Percentiles rank a stretch among this genome's conserved stretches.
Evolutionary conservation across 2,797 vertebrate species (phyloP).

Genomic region (Chaetodon trifasciatus): DNA sequence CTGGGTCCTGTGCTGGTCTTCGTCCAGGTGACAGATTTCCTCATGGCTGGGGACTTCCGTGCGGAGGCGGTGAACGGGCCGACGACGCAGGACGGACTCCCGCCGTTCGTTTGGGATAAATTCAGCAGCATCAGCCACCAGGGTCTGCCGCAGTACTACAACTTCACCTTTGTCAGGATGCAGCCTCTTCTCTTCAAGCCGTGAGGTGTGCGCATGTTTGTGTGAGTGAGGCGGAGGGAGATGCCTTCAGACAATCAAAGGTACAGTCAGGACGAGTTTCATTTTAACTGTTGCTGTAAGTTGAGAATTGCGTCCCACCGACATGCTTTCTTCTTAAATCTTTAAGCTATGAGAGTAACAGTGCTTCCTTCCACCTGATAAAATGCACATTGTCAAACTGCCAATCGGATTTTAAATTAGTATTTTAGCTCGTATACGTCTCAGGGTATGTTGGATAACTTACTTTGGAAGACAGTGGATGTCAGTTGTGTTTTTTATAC

Average conservation of each 20-base stretch:
- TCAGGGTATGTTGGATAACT: slow-evolving; percentile 31
- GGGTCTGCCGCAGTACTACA: slow-evolving; percentile 90
- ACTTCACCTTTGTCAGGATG: slow-evolving; percentile 91
- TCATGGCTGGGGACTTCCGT: slow-evolving; percentile 85
- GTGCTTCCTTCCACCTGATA: background rate
- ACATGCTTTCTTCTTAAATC: background rate
- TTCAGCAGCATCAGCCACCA: slow-evolving; percentile 89
- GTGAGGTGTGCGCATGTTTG: slow-evolving; percentile 47
- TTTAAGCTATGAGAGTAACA: background rate
- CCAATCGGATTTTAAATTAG: slow-evolving; percentile 10
- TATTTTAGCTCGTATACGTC: background rate
- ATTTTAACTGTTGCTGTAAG: background rate
- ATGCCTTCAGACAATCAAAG: background rate
- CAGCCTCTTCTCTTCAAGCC: slow-evolving; percentile 84
- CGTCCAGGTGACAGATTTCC: slow-evolving; percentile 90
- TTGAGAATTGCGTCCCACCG: background rate
- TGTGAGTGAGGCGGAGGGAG: background rate
- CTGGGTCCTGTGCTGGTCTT: background rate
- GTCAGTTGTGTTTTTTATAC: background rate
- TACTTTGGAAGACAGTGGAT: background rate
- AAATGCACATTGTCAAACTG: slow-evolving; percentile 8
- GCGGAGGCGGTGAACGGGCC: slow-evolving; percentile 92
- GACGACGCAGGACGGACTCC: slow-evolving; percentile 89
- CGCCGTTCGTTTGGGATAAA: slow-evolving; percentile 88
- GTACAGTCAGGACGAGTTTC: background rate